Evolutionary conservation across 2,797 vertebrate species (phyloP).

Genomic region (Scomberomorus guttatus): DNA sequence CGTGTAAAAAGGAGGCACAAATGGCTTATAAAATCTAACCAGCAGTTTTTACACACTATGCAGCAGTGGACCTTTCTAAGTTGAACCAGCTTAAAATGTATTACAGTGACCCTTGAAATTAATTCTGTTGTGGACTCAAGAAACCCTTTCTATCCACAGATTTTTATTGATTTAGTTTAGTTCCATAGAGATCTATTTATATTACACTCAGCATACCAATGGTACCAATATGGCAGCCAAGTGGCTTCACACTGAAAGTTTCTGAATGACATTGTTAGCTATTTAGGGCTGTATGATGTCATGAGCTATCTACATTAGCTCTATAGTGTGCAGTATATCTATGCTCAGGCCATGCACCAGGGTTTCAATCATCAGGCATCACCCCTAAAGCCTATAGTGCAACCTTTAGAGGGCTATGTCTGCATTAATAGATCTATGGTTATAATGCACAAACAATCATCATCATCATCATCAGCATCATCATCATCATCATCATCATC

Average conservation of each 20-base stretch:
- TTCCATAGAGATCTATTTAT: neutral
- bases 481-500: neutral
- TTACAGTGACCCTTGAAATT: too few relatives aligned
- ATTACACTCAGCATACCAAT: neutral
- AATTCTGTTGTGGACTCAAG: neutral
- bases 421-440: conserved; percentile 10
- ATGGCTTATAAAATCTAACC: neutral
- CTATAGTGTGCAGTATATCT: neutral
- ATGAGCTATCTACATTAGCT: neutral
- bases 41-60: neutral
- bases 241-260: neutral
- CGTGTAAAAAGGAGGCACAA: neutral
- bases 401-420: neutral
- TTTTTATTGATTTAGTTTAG: neutral
- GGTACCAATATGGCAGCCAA: neutral
- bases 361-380: neutral
- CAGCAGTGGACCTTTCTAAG: too few relatives aligned
- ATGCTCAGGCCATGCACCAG: neutral
- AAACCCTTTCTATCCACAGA: neutral
- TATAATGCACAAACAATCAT: neutral
- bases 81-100: too few relatives aligned
- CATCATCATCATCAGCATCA: too few relatives aligned
- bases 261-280: neutral
- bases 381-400: neutral
- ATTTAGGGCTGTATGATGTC: neutral